phyloP scores from a whole-genome alignment of 1,140 invertebrate species.

The Ceratitis capitata region DNA sequence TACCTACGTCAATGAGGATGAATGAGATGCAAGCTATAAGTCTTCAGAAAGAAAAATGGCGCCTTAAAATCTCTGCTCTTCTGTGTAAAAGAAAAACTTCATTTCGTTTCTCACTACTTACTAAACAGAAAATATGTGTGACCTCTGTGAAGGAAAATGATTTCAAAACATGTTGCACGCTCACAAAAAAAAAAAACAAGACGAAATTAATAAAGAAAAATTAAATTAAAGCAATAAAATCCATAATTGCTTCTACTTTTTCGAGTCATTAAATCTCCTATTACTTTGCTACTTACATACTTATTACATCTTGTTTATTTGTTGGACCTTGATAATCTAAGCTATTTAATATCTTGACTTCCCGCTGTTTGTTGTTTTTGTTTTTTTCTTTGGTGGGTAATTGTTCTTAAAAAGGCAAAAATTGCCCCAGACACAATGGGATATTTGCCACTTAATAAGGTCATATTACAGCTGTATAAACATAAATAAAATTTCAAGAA shows the following conservation, averaged over 20 bases:
- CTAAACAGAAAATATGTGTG: no score
- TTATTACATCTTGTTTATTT: background rate
- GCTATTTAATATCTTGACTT: background rate
- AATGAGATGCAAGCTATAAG: no score
- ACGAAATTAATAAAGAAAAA: no score
- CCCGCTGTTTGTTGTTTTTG: background rate
- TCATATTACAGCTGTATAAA: background rate
- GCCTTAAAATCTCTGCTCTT: no score
- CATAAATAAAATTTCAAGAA: background rate
- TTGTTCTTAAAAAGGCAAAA: constrained; percentile 8
- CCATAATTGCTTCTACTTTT: background rate
- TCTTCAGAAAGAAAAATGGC: no score
- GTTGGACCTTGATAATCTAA: background rate
- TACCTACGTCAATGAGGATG: no score
- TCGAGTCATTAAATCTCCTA: background rate
- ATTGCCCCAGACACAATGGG: background rate
- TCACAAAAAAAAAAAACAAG: no score
- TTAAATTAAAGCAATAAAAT: background rate
- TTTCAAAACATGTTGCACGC: no score
- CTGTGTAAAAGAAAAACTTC: no score
- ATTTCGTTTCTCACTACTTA: no score
- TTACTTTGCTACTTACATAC: no score
- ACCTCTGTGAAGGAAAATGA: no score
- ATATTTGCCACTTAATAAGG: constrained; percentile 9
- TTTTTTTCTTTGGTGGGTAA: background rate